phyloP scores from a whole-genome alignment of 1,140 invertebrate species.

The Mactra quadrangularis region DNA sequence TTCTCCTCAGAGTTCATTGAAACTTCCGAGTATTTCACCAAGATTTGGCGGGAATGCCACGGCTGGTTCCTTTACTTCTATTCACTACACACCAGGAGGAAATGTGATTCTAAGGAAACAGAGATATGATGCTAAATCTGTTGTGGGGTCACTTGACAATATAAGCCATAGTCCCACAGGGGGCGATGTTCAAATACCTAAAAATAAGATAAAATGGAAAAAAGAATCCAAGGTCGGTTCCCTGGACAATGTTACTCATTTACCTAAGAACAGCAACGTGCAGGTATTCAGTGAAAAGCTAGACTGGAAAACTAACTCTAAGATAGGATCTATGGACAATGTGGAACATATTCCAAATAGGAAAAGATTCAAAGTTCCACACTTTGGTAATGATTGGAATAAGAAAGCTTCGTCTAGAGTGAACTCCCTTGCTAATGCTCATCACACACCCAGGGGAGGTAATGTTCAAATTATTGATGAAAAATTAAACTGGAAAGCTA shows the following conservation, averaged over 20 bases:
- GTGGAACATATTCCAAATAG: constrained; percentile 54
- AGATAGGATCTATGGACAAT: constrained; percentile 97
- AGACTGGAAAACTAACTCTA: constrained; percentile 86
- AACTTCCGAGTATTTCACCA: constrained; percentile 57
- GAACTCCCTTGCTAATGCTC: constrained; percentile 71
- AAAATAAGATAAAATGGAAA: constrained; percentile 68
- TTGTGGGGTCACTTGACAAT: constrained; percentile 75
- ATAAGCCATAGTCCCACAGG: constrained; percentile 68
- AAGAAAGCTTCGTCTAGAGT: constrained; percentile 55
- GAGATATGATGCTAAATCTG: constrained; percentile 58
- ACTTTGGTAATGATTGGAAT: constrained; percentile 53
- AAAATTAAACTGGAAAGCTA: constrained; percentile 71
- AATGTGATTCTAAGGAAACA: constrained; percentile 34
- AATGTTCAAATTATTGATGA: constrained; percentile 69
- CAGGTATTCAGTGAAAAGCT: constrained; percentile 64
- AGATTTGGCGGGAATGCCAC: constrained; percentile 67
- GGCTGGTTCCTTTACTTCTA: constrained; percentile 44
- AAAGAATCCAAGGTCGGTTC: constrained; percentile 58
- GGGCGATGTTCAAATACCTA: constrained; percentile 67
- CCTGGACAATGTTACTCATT: constrained; percentile 49
- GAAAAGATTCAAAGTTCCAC: constrained; percentile 35
- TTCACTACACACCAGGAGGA: constrained; percentile 68
- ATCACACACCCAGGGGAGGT: constrained; percentile 72
- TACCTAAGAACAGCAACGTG: constrained; percentile 61
- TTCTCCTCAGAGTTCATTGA: constrained; percentile 4